Conservation (phyloP, 2,113 vertebrate genomes). For the Oncorhynchus keta region DNA sequence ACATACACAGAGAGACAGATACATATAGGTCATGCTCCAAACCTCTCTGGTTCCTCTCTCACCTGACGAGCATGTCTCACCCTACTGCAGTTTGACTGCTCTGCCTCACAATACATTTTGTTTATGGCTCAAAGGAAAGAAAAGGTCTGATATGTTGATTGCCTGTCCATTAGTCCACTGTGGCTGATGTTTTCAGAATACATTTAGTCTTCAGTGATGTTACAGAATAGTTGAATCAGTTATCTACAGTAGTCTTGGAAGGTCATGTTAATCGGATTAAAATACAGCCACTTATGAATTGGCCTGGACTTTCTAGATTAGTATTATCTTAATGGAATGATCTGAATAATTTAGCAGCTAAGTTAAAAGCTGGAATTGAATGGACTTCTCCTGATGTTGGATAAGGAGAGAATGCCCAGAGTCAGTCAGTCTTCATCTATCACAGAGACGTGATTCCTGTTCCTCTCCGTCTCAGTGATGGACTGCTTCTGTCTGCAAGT, state of each 20-base stretch:
- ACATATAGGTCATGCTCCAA: not conserved
- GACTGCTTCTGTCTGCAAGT: slow-evolving; percentile 33
- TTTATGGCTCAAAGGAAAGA: not conserved
- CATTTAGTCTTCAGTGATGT: not conserved
- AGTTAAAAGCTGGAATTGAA: slow-evolving; percentile 45
- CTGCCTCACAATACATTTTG: not conserved
- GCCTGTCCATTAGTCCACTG: slow-evolving; percentile 26
- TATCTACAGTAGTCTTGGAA: not conserved
- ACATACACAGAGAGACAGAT: not conserved
- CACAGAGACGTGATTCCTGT: slow-evolving; percentile 39
- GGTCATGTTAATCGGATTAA: slow-evolving; percentile 23
- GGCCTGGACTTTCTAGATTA: slow-evolving; percentile 23
- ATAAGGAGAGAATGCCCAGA: slow-evolving; percentile 47
- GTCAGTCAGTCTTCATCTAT: slow-evolving; percentile 50
- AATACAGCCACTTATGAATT: slow-evolving; percentile 32
- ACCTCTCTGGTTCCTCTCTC: not conserved
- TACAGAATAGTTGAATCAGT: not conserved
- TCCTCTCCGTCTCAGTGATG: slow-evolving; percentile 47
- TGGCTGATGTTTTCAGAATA: slow-evolving; percentile 4
- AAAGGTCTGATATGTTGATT: slow-evolving; percentile 19
- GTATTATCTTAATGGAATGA: slow-evolving; percentile 42
- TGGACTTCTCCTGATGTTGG: slow-evolving; percentile 37
- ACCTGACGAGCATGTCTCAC: not conserved
- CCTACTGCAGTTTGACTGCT: not conserved
- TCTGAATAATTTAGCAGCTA: slow-evolving; percentile 59